Evolutionary conservation across 2,888 invertebrate genomes (phyloP).

Genomic region (Volucella inanis): DNA sequence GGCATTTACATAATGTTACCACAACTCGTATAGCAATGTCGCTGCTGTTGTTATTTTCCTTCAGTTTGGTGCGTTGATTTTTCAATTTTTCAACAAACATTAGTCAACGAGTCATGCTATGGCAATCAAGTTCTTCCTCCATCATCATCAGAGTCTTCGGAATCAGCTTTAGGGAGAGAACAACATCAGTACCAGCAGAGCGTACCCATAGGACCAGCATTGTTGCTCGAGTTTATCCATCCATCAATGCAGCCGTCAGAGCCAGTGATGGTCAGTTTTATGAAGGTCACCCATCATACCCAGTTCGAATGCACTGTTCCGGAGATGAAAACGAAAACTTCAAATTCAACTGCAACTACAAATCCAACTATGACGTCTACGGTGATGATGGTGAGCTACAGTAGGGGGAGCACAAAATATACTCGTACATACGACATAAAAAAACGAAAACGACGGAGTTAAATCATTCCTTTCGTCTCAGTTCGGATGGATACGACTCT

Average conservation of each 20-base stretch:
- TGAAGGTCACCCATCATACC: conserved; percentile 63
- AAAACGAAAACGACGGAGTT: conserved; percentile 32
- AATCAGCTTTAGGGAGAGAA: not conserved
- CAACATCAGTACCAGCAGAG: not conserved
- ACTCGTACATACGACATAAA: too few species aligned
- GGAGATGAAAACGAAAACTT: conserved; percentile 3
- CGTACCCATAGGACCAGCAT: conserved; percentile 10
- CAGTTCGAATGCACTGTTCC: conserved; percentile 38
- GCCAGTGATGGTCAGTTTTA: conserved; percentile 57
- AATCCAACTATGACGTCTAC: conserved; percentile 23
- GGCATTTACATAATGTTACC: conserved; percentile 68
- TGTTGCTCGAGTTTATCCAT: conserved; percentile 56
- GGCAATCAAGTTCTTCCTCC: conserved; percentile 52
- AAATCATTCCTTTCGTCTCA: conserved; percentile 45
- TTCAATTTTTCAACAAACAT: conserved; percentile 66
- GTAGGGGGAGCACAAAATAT: not conserved
- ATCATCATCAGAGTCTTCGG: conserved; percentile 21
- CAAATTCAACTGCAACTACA: too few species aligned
- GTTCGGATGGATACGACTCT: conserved; percentile 50
- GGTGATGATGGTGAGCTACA: conserved; percentile 16
- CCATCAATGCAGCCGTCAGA: conserved; percentile 63
- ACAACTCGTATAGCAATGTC: conserved; percentile 53
- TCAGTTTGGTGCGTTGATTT: conserved; percentile 19
- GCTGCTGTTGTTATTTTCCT: conserved; percentile 32
- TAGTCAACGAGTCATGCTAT: conserved; percentile 61